Base-by-base conservation (phyloP, 2,113 vertebrate species). In the Echinops telfairi region DNA sequence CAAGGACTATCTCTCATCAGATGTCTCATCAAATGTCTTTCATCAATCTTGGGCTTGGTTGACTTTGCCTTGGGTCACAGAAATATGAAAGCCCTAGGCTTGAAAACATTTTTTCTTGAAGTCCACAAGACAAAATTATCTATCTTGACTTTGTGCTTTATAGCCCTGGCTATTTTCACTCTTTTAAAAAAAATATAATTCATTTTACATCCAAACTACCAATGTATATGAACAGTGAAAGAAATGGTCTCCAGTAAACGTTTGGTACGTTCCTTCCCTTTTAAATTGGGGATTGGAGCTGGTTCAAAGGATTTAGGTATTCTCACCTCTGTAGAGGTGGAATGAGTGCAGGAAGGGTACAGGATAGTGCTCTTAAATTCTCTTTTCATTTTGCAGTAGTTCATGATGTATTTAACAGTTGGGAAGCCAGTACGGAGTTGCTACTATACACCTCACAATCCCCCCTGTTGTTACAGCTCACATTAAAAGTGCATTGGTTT, bases 1-100 rank as follows among this genome's bases (percentile, higher is more conserved):
- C 85, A 95, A 73, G 84, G 75, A 36, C 57, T 66, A 80, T 96
- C 83, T 89, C 60, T 97, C 92, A 89, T 89, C 64, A 31, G 10
- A 29, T 62, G 71, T 89, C 20, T 86, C 79, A 38, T 60, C 36
- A 57, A 29, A 38, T 58, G 60, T 84, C 43, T 86, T 81, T 86
- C 60, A 80, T 81, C 3, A 97, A 11, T 60, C 81, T 57, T 43
- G 53, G 27, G 68, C 70, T 92, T 14, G n/a, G 57, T 15, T 43
- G 70, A 90, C 91, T 94, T 89, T 88, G 14, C 31, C 70, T 93
- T 20, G 0, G 64, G 57, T 86, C 83, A 58, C 75, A 83, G 58
- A 93, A 87, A 78, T 90, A 83, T 36, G 68, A 91, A 75, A n/a
- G 15, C 19, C 15, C 23, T 40, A 47, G 19, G 23, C 23, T 79